Percentiles rank a stretch among this genome's conserved stretches.
Evolutionary conservation across 2,797 vertebrate genomes (phyloP).

Genomic region (Amniataba percoides): DNA sequence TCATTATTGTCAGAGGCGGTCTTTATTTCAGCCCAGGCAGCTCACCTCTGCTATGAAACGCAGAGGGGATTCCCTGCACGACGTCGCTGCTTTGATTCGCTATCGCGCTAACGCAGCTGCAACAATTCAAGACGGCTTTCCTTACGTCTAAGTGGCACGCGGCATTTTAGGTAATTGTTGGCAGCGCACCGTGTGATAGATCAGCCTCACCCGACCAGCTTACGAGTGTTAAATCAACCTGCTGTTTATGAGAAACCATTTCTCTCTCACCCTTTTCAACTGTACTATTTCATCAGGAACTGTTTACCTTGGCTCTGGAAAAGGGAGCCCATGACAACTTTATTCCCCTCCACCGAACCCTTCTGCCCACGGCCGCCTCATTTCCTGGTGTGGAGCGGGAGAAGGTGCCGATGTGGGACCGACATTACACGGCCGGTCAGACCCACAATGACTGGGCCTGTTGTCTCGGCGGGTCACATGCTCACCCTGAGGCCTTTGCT

Average conservation of each 20-base stretch:
- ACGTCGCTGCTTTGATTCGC: background rate
- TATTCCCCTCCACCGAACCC: conserved; percentile 22
- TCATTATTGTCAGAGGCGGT: background rate
- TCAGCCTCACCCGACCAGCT: background rate
- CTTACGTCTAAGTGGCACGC: too few relatives aligned
- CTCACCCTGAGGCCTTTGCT: conserved; percentile 49
- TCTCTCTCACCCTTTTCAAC: background rate
- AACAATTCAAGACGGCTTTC: background rate
- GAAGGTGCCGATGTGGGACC: conserved; percentile 45
- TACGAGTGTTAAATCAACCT: background rate
- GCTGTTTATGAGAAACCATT: background rate
- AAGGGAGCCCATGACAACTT: background rate
- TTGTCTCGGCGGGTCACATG: conserved; percentile 61
- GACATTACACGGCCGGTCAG: conserved; percentile 40
- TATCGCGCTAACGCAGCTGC: background rate
- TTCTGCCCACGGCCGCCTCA: conserved; percentile 28
- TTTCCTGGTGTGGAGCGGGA: conserved; percentile 50
- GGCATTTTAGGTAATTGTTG: background rate
- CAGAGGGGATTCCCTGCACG: background rate
- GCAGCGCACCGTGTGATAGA: background rate
- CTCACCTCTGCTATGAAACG: background rate
- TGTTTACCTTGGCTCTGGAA: conserved; percentile 16
- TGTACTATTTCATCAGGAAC: conserved; percentile 4
- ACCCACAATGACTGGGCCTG: conserved; percentile 67
- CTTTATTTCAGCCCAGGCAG: background rate